A percentile compares a stretch with the other conserved stretches of the same genome.
Conservation (phyloP, 2,797 vertebrate species). For the Anabas testudineus region DNA sequence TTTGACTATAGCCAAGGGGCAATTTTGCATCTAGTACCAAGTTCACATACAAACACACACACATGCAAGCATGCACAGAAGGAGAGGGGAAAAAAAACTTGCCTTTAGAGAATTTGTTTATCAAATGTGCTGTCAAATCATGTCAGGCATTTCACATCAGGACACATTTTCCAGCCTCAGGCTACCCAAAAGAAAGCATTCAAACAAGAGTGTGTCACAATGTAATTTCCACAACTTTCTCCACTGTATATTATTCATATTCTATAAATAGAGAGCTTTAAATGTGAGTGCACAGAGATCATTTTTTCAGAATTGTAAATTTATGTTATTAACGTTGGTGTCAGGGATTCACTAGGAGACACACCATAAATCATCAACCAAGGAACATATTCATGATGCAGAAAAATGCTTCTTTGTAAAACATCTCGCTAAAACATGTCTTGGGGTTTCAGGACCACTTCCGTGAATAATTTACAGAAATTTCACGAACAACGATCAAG, state of each 20-base stretch:
- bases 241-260: constrained; percentile 57
- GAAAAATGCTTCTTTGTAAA: constrained; percentile 71
- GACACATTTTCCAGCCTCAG: constrained; percentile 69
- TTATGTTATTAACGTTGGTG: constrained; percentile 65
- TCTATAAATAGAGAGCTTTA: constrained; percentile 62
- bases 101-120: constrained; percentile 82
- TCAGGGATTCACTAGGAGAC: constrained; percentile 55
- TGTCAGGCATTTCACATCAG: constrained; percentile 76
- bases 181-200: constrained; percentile 68
- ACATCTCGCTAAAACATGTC: constrained; percentile 78
- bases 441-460: constrained; percentile 71
- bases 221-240: constrained; percentile 65
- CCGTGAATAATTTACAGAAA: constrained; percentile 82
- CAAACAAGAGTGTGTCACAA: constrained; percentile 58
- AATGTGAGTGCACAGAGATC: constrained; percentile 39
- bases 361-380: constrained; percentile 60
- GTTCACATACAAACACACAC: constrained; percentile 58
- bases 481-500: constrained; percentile 76
- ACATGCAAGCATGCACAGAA: constrained; percentile 42
- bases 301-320: constrained; percentile 75
- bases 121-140: constrained; percentile 85
- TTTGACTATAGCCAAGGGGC: constrained; percentile 83
- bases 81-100: constrained; percentile 42
- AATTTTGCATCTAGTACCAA: constrained; percentile 80
- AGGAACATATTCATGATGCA: constrained; percentile 69